These are phyloP conservation scores for Cremastinae sp. DNA, from an alignment of 2,888 invertebrate species.

Conservation along the genomic window DNA sequence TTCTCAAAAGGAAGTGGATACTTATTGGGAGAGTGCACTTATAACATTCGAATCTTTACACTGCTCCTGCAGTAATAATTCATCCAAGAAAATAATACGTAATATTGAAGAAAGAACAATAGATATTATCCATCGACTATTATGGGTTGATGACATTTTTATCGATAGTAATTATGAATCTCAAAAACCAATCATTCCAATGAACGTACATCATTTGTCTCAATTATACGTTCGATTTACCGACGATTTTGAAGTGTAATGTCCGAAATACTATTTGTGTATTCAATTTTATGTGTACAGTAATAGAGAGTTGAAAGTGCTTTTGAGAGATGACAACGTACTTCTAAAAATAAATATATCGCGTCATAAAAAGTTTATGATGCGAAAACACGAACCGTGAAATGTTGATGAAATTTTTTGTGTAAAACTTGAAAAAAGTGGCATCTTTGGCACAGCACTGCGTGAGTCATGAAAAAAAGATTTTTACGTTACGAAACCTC, in stretches of 20 bases:
- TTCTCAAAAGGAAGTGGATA: neutral
- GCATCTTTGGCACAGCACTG: neutral
- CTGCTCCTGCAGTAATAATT: too few species aligned
- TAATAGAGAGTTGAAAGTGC: neutral
- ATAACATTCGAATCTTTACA: neutral
- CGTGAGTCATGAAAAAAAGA: slow-evolving; percentile 1
- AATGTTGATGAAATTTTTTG: slow-evolving; percentile 1
- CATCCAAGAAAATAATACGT: neutral
- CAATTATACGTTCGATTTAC: neutral
- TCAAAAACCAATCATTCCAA: neutral
- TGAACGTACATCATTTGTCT: neutral
- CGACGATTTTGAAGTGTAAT: too few species aligned
- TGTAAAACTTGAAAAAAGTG: neutral
- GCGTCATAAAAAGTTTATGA: neutral
- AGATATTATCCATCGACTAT: slow-evolving; percentile 2
- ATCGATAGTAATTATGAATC: neutral
- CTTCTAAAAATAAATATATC: neutral
- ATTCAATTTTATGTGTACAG: neutral
- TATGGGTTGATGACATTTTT: neutral
- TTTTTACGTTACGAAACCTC: neutral
- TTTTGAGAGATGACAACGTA: neutral
- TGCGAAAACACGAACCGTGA: neutral
- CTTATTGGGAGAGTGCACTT: neutral
- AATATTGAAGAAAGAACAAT: neutral
- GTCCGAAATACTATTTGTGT: too few species aligned